Evolutionary conservation across 2,113 vertebrate species (phyloP).

Genomic region (Mandrillus leucophaeus): DNA sequence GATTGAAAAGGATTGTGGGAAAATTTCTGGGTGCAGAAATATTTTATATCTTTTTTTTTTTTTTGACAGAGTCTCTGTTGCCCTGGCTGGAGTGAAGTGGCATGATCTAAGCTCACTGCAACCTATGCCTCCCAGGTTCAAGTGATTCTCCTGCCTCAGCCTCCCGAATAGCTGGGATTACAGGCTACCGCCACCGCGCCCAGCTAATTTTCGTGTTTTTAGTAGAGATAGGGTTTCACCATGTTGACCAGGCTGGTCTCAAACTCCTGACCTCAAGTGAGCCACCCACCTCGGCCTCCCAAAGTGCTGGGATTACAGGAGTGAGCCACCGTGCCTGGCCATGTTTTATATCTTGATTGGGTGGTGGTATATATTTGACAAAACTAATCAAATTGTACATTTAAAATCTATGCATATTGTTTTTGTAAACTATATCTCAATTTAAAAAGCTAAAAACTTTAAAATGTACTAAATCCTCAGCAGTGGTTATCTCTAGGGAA

Average conservation of each 20-base stretch:
- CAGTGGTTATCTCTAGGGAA: neutral
- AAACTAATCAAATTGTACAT: neutral
- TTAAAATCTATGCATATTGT: neutral
- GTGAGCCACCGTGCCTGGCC: neutral
- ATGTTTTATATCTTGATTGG: neutral
- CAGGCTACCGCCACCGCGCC: accelerated
- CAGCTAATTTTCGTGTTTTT: neutral
- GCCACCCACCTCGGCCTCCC: neutral
- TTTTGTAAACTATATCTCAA: neutral
- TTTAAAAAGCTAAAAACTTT: neutral
- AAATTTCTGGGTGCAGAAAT: neutral
- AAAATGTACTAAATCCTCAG: neutral
- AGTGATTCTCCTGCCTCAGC: no score
- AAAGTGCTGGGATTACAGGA: neutral
- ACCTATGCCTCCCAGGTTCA: no score
- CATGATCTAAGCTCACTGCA: no score
- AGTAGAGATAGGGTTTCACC: neutral
- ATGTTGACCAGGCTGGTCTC: neutral
- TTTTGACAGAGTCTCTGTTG: no score
- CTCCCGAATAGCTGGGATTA: no score
- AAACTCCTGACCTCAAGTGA: neutral
- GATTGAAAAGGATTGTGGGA: neutral
- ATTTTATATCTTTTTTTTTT: no score
- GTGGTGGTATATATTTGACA: neutral
- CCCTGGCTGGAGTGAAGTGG: no score